Evolutionary conservation across 2,797 vertebrate genomes (phyloP).

Genomic region (Pangasius macronema): DNA sequence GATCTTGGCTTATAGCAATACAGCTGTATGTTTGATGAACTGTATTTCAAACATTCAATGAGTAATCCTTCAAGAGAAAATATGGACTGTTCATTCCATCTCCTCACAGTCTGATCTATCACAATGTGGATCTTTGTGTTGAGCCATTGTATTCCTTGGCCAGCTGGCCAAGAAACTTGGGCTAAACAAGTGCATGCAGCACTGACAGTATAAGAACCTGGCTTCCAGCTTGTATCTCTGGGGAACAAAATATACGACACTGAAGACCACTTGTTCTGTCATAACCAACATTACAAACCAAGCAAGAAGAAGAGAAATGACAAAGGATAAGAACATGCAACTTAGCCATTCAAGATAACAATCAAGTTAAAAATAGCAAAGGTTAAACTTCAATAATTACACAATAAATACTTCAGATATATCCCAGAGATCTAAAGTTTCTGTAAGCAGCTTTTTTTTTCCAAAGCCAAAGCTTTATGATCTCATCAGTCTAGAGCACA

Average conservation of each 20-base stretch:
- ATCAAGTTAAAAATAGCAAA: neutral
- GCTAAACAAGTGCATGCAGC: slow-evolving; percentile 25
- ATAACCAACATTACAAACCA: slow-evolving; percentile 11
- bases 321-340: neutral
- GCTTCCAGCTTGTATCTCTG: slow-evolving; percentile 15
- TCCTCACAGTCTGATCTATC: slow-evolving; percentile 23
- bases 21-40: slow-evolving; percentile 8
- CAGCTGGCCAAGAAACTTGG: slow-evolving; percentile 24
- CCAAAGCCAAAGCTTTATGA: neutral
- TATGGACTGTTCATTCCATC: slow-evolving; percentile 1
- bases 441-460: neutral
- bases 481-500: neutral
- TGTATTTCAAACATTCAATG: slow-evolving; percentile 14
- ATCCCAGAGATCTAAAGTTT: neutral
- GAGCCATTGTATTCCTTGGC: slow-evolving; percentile 40
- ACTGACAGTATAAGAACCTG: slow-evolving; percentile 24
- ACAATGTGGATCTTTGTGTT: slow-evolving; percentile 16
- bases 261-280: neutral
- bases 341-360: neutral
- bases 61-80: slow-evolving; percentile 13
- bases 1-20: slow-evolving; percentile 2
- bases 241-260: neutral
- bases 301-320: neutral
- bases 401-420: neutral
- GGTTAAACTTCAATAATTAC: neutral